These are phyloP conservation scores for Zaprionus kolodkinae DNA, from an alignment of 1,140 invertebrate genomes.

Conservation along the genomic window DNA sequence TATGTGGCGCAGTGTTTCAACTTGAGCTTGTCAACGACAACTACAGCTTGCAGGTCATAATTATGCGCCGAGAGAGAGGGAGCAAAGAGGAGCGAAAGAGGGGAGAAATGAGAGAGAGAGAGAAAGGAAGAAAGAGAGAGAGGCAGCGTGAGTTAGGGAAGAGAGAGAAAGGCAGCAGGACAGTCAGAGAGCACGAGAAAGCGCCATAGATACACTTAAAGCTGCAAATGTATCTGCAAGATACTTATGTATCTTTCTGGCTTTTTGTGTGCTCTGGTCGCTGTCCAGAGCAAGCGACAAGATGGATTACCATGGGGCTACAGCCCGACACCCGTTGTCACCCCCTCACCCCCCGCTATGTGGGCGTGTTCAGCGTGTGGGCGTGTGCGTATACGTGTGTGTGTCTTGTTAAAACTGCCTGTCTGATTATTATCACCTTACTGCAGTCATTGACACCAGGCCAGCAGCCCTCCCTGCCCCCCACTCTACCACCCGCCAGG, in stretches of 20 bases:
- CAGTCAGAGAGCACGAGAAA: no score
- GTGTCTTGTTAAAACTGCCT: conserved; percentile 77
- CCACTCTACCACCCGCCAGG: neutral
- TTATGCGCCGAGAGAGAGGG: conserved; percentile 51
- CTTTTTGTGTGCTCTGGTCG: conserved; percentile 40
- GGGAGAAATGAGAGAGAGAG: neutral
- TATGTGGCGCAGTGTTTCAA: conserved; percentile 57
- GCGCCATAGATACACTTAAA: no score
- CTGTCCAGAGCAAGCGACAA: conserved; percentile 61
- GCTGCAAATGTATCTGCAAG: conserved; percentile 11
- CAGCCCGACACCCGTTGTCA: no score
- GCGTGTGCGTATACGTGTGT: conserved; percentile 47
- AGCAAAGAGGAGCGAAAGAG: conserved; percentile 19
- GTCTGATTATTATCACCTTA: conserved; percentile 80
- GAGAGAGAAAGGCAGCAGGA: neutral
- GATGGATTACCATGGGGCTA: conserved; percentile 69
- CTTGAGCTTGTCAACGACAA: conserved; percentile 77
- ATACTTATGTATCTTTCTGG: conserved; percentile 71
- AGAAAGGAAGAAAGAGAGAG: neutral
- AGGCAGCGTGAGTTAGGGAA: neutral
- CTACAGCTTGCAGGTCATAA: conserved; percentile 70
- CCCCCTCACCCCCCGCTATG: no score
- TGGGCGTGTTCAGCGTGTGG: neutral
- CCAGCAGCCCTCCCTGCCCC: no score
- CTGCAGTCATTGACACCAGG: conserved; percentile 72